Conservation (phyloP, 2,888 invertebrate genomes). For the Syrista parreyssii region DNA sequence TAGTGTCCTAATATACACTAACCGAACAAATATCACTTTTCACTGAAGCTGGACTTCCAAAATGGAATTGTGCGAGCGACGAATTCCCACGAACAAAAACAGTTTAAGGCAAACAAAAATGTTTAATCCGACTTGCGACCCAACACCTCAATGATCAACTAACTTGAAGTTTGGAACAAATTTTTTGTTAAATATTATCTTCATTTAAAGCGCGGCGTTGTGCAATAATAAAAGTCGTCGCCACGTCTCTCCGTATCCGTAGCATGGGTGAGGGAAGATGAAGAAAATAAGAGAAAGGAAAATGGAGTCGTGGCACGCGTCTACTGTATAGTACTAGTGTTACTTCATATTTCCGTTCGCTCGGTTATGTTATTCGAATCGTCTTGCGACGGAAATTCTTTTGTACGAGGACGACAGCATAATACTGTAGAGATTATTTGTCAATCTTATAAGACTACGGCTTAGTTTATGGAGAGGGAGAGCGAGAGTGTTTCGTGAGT, state of each 20-base stretch:
- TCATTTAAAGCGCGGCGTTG: background rate
- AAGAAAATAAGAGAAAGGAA: background rate
- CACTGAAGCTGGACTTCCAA: background rate
- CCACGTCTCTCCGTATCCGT: background rate
- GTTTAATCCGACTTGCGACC: background rate
- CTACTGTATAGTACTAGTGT: background rate
- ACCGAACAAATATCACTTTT: background rate
- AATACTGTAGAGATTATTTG: slow-evolving; percentile 46
- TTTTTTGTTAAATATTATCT: background rate
- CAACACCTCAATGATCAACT: background rate
- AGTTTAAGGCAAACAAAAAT: background rate
- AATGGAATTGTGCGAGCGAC: background rate
- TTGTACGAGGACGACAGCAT: slow-evolving; percentile 46
- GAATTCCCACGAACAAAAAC: background rate
- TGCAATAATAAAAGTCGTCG: background rate
- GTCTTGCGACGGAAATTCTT: slow-evolving; percentile 29
- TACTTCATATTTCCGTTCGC: background rate
- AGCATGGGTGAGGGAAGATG: background rate
- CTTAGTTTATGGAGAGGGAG: slow-evolving; percentile 43
- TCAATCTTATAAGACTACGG: slow-evolving; percentile 32
- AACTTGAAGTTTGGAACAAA: background rate
- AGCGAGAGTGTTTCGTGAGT: background rate
- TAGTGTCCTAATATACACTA: background rate
- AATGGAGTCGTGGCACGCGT: background rate
- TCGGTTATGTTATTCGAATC: background rate